Evolutionary conservation across 2,113 vertebrate species (phyloP).

Genomic region (Nothocercus julius): DNA sequence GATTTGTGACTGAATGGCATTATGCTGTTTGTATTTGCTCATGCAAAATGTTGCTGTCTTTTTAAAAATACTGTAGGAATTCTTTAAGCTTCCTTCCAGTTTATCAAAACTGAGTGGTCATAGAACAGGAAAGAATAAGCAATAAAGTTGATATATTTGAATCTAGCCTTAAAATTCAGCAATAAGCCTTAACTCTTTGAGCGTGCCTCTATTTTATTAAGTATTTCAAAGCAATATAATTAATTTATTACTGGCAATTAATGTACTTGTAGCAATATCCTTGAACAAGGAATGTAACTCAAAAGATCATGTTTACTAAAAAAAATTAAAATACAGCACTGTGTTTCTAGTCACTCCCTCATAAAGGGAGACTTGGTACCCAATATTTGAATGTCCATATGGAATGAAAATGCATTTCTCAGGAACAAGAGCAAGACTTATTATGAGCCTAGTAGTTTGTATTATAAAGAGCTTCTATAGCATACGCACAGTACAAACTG

Average conservation of each 20-base stretch:
- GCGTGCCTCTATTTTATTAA: slow-evolving; percentile 47
- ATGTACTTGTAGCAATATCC: neutral
- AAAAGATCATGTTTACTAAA: slow-evolving; percentile 24
- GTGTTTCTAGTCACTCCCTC: neutral
- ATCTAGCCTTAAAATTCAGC: slow-evolving; percentile 63
- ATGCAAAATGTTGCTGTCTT: slow-evolving; percentile 51
- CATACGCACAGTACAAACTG: neutral
- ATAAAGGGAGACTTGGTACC: neutral
- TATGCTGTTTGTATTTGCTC: slow-evolving; percentile 53
- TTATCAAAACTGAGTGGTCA: slow-evolving; percentile 71
- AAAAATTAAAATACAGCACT: neutral
- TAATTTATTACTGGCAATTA: slow-evolving; percentile 69
- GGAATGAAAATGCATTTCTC: neutral
- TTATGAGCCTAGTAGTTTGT: neutral
- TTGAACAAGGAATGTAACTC: slow-evolving; percentile 36
- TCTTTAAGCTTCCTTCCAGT: slow-evolving; percentile 43
- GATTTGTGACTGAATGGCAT: slow-evolving; percentile 56
- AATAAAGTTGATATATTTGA: slow-evolving; percentile 62
- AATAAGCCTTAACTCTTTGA: slow-evolving; percentile 50
- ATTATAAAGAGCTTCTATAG: neutral
- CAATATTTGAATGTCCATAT: neutral
- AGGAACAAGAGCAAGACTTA: neutral
- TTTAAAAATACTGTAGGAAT: slow-evolving; percentile 43
- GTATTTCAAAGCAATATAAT: slow-evolving; percentile 54
- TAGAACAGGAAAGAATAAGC: slow-evolving; percentile 41